Evolutionary conservation across 1,140 invertebrate genomes (phyloP), one percentile per base, ranked within the genome.

Genomic region (Scaptomyza graminum): DNA sequence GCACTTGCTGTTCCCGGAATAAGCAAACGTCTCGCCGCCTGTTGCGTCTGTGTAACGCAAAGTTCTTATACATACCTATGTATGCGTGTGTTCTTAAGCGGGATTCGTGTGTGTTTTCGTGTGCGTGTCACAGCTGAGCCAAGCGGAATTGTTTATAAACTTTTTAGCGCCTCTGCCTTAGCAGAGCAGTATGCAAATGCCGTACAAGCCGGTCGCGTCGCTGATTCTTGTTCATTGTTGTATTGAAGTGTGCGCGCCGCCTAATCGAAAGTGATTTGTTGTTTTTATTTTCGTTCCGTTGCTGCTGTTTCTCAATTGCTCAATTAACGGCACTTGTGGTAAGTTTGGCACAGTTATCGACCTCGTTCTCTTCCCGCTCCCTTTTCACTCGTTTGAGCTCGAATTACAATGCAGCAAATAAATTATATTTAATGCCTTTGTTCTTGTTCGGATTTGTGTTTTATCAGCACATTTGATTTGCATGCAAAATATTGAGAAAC

Each of bases 261-360:
- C 63, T 62, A 75, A 87, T 56, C 82, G 83, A 85, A 85, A 85
- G 82, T 85, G 75, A 82, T 88, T 83, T 84, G 64, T 78, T 76
- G 37, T 77, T 80, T 51, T 76, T 83, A 54, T 65, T 72, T 65
- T 50, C 37, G 34, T 61, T 49, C 43, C 64, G 74, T 65, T 60
- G 61, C 76, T 76, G 81, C 61, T 37, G 34, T 34, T 74, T 87
- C 59, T 87, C 59, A 85, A 81, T 85, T 85, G 56, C 82, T 81
- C 51, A 87, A 87, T 85, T 69, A 81, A 78, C 81, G 74, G 66
- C 62, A 83, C 62, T 85, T 84, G 76, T 85, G 82, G 82, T 87
- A 87, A 88, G 83, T 50, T 65, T 81, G 69, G 78, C 82, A 71
- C 74, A 81, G 57, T 77, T 87, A 74, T 70, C 43, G 43, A 37